Base-by-base conservation (phyloP, 2,888 invertebrate species). In the Pollenia griseotomentosa region DNA sequence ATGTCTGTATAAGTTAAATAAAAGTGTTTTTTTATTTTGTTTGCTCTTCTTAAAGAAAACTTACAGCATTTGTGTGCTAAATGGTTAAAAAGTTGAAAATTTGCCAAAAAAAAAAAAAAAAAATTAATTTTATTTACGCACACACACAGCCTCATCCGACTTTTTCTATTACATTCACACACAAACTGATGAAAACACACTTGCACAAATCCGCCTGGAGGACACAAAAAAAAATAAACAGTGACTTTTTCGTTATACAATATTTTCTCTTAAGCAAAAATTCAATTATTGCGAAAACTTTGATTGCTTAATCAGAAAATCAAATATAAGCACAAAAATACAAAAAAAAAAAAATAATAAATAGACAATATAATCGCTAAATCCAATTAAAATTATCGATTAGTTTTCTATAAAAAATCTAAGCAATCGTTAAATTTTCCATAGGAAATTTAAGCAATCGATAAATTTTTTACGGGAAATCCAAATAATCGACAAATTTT, bases 71-170 rank as follows among this genome's bases (percentile, higher is more conserved):
- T 81, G 46, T 81, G 55, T 65, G 10, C 33, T 73, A 48, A 73
- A 65, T 57, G 44, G 44, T 55, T 71, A 65, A 55, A 63, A 81
- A 81, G 46, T 65, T 81, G 46, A 73, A 14, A 73, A 55, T 73
- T 33, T 65, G 55, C 61, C 73, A 73, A 63, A 53, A 80, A 44
- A 33, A 33, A 33, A 33, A 33, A 33, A 33, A 23, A 23, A 61
- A 19, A 1, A 19, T 53, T 46, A 1, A 19, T 53, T 46, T 51
- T 68, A 78, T 55, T 48, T 57, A 44, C 16, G 7, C n/a, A 19
- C 14, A 8, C 33, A 33, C 14, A 46, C 53, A 55, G 2, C 53
- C 6, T 48, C 1, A 5, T n/a, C 6, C 19, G 6, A 33, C 5
- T 33, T 33, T 33, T 33, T 33, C 33, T 33, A 6, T 44, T 2